Conservation (phyloP, 1,140 invertebrate species). For the Drosophila fuyamai region DNA sequence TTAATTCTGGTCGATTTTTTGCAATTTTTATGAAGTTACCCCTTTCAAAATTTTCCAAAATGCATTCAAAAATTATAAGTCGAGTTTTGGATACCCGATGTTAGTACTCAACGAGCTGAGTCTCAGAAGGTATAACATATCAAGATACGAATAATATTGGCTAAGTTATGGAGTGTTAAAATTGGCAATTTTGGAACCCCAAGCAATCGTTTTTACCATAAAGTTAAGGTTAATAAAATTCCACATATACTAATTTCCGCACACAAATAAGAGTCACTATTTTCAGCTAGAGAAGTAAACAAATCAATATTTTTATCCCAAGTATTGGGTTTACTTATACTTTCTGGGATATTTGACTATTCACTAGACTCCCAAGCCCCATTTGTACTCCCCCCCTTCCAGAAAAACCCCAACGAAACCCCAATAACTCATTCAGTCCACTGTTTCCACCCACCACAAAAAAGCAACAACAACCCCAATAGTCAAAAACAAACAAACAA, state of each 20-base stretch:
- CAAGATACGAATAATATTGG: not conserved
- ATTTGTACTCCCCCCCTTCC: not conserved
- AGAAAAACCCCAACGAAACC: conserved; percentile 3
- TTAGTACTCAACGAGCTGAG: not conserved
- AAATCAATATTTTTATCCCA: conserved; percentile 32
- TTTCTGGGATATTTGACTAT: not conserved
- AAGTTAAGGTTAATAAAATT: too few species aligned
- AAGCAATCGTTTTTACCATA: not conserved
- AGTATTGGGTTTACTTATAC: not conserved
- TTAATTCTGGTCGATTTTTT: not conserved
- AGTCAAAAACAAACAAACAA: conserved; percentile 23
- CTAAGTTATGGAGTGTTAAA: not conserved
- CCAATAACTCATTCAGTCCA: conserved; percentile 46
- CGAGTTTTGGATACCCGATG: not conserved
- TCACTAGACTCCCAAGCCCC: not conserved
- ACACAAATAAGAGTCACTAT: not conserved
- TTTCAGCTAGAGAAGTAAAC: not conserved
- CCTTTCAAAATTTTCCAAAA: not conserved
- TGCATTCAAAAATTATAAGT: not conserved
- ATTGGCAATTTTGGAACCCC: not conserved
- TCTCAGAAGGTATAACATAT: not conserved
- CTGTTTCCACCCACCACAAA: conserved; percentile 38
- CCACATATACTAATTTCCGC: not conserved
- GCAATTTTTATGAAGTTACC: not conserved
- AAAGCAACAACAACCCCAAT: conserved; percentile 16